Evolutionary conservation across 1,140 invertebrate species (phyloP), one percentile per base, ranked within the genome.

Genomic region (Caenorhabditis briggsae): DNA sequence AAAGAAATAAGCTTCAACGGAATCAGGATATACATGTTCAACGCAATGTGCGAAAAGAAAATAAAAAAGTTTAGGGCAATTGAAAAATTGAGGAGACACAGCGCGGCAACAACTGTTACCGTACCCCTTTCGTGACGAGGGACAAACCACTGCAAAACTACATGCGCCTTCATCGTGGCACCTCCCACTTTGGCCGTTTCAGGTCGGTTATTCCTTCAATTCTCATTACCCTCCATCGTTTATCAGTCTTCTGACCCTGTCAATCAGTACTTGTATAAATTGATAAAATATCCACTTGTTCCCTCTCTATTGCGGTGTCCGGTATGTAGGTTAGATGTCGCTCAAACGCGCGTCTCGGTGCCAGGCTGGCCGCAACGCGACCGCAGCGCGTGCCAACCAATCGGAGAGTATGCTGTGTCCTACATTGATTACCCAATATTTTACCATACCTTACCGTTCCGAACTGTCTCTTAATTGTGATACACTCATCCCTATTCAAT

Each of bases 351-450:
- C 70, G 70, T 78, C 70, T 78, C 70, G 41, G 70, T 78, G 46
- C 70, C 70, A 53, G 46, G 46, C n/a, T 41, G 59, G 53, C 84
- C 84, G 84, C 84, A 18, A 74, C 84, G 84, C 84, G 53, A 74
- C 50, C 84, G 84, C 84, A 41, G 50, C 84, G 84, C 84, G 65
- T 84, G 84, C 84, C 84, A 85, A 85, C 84, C 55, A 50, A 56
- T 41, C 84, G 33, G 50, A 48, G 83, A 41, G 55, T 78, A 33
- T 55, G 23, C 55, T 41, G 56, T 56, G 53, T 56, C 58, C 55
- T 83, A 43, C 53, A 33, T 61, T 55, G 25, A 33, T 83, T 83
- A 58, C 82, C 82, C 82, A 41, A 58, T 50, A 9, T 82, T 55
- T 83, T 43, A 61, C 53, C 82, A 41, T 48, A 83, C 55, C 20